phyloP scores from a whole-genome alignment of 2,888 invertebrate genomes.

The Sphaerophoria taeniata region DNA sequence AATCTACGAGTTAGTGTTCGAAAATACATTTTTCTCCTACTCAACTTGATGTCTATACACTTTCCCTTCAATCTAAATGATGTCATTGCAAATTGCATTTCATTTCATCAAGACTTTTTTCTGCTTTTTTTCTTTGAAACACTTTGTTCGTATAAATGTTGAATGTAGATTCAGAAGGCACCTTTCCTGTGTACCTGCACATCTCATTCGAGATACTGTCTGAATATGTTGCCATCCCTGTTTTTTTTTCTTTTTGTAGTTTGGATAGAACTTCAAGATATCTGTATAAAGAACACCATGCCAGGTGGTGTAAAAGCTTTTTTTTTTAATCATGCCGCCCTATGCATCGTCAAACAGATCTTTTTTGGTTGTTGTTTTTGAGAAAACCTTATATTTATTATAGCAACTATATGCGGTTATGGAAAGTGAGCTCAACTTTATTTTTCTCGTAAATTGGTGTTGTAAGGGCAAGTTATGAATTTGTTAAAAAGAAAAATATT shows the following conservation, averaged over 20 bases:
- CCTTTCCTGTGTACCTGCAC: not conserved
- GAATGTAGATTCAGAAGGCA: not conserved
- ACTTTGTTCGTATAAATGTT: no score
- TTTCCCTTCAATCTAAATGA: conserved; percentile 27
- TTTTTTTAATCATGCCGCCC: conserved; percentile 54
- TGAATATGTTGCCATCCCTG: not conserved
- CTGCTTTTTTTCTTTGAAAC: conserved; percentile 10
- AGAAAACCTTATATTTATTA: not conserved
- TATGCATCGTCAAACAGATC: conserved; percentile 43
- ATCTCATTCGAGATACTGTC: not conserved
- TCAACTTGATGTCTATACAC: not conserved
- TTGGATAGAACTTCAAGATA: conserved; percentile 20
- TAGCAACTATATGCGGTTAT: not conserved
- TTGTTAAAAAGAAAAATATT: not conserved
- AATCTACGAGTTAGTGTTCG: no score
- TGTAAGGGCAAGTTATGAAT: not conserved
- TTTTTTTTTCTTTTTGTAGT: conserved; percentile 5
- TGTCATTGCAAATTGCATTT: conserved; percentile 60
- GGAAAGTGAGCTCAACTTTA: not conserved
- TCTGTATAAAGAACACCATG: conserved; percentile 11
- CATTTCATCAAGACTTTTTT: conserved; percentile 32
- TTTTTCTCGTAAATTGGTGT: not conserved
- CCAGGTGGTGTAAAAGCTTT: conserved; percentile 52
- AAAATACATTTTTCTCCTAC: no score
- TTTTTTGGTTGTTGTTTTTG: conserved; percentile 26